These are phyloP conservation scores for Abscondita cerata DNA, from an alignment of 2,888 invertebrate genomes.

Conservation along the genomic window DNA sequence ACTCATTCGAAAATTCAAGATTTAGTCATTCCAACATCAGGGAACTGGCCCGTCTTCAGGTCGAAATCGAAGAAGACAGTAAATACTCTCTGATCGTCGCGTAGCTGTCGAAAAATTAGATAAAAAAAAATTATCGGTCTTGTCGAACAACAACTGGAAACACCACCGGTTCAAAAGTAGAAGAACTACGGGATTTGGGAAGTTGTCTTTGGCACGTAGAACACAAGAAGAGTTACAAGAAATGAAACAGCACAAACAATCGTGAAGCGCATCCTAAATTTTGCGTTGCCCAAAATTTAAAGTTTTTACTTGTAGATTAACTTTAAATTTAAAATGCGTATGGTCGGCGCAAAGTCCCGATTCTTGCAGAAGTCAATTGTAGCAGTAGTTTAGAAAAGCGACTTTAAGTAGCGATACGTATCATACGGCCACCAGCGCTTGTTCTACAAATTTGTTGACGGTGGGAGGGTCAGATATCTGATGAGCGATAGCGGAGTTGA, in stretches of 20 bases:
- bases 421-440: slow-evolving; percentile 71
- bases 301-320: slow-evolving; percentile 63
- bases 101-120: slow-evolving; percentile 74
- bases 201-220: slow-evolving; percentile 57
- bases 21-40: slow-evolving; percentile 74
- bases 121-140: slow-evolving; percentile 71
- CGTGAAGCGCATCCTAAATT: slow-evolving; percentile 51
- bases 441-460: slow-evolving; percentile 45
- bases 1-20: slow-evolving; percentile 72
- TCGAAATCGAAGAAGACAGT: slow-evolving; percentile 70
- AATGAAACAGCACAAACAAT: slow-evolving; percentile 62
- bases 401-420: slow-evolving; percentile 69
- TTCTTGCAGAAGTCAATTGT: slow-evolving; percentile 54
- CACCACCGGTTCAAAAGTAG: slow-evolving; percentile 36
- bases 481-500: slow-evolving; percentile 66
- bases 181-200: slow-evolving; percentile 53
- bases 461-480: slow-evolving; percentile 45
- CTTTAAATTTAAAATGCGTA: slow-evolving; percentile 69
- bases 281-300: not conserved
- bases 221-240: slow-evolving; percentile 62
- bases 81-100: slow-evolving; percentile 67
- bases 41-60: slow-evolving; percentile 74
- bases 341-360: slow-evolving; percentile 53
- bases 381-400: slow-evolving; percentile 47
- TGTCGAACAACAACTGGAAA: slow-evolving; percentile 65